Percentiles rank a stretch among this genome's conserved stretches.
phyloP scores from a whole-genome alignment of 2,888 invertebrate species.

The Clivina fossor region DNA sequence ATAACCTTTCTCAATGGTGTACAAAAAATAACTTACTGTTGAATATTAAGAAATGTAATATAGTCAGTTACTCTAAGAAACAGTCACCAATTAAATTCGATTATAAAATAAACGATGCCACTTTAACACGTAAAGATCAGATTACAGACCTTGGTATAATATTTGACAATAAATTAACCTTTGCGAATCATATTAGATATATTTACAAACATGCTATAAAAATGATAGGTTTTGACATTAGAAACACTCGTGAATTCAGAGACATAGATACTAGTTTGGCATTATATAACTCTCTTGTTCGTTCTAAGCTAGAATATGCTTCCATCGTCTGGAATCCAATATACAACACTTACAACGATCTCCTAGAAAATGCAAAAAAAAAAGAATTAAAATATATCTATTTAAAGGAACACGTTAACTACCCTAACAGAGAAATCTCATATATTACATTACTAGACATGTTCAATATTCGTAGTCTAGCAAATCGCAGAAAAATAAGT shows the following conservation, averaged over 20 bases:
- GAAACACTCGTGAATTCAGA: not conserved
- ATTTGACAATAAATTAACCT: not conserved
- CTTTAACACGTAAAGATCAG: not conserved
- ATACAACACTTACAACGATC: not conserved
- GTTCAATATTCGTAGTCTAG: not conserved
- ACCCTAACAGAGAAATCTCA: no score
- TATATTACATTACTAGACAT: not conserved
- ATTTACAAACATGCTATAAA: not conserved
- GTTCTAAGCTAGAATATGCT: conserved; percentile 3
- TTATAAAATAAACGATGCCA: not conserved
- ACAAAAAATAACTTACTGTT: not conserved
- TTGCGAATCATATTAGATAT: not conserved
- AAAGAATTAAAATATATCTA: no score
- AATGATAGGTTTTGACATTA: not conserved
- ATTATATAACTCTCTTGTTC: not conserved
- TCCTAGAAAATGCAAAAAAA: not conserved
- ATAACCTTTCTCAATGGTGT: not conserved
- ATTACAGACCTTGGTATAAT: not conserved
- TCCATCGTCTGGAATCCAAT: conserved; percentile 4
- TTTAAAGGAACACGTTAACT: no score
- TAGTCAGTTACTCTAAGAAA: not conserved
- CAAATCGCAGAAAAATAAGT: not conserved
- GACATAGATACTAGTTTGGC: not conserved
- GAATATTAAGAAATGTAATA: not conserved
- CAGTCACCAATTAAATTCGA: not conserved